Evolutionary conservation across 2,888 invertebrate species (phyloP), one percentile per base, ranked within the genome.

Genomic region (Leucophenga montana): DNA sequence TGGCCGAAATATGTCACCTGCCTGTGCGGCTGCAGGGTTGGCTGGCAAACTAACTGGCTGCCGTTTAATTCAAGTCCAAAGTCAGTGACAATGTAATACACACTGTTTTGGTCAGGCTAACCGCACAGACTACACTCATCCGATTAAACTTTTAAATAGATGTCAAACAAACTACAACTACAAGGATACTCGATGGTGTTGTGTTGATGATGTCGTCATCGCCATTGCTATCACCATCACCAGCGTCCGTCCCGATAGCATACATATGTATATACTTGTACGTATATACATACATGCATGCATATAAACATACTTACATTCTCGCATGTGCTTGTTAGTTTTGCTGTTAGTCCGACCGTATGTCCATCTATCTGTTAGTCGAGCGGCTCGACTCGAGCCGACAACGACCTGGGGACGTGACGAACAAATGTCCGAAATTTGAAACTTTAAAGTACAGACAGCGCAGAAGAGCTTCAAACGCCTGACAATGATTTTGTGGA

Each of bases 71-170:
- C 22, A 22, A 16, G 39, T n/a, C 62, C 57, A 67, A 69, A 50
- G 48, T 66, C 66, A 66, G 54, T 62, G 70, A 66, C 62, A 66
- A 46, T 70, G 70, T 70, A 70, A 70, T 70, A 61, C 67, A 59
- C 33, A 67, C 67, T 62, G 69, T 66, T 69, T 74, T 78, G 84
- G 84, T 81, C 84, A 78, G 81, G 79, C 84, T 84, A 82, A 82
- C 81, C 81, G 81, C 84, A 84, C 77, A 73, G 81, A 83, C 84
- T 84, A 84, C 82, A 79, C 83, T 83, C 82, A 83, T 84, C 84
- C 82, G 84, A 84, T 82, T 84, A 84, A 82, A 82, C 82, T 82
- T 82, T 82, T 84, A 84, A 82, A 82, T 82, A 84, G 84, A 84
- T 82, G 82, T 82, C 82, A 82, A 82, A 82, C 82, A 82, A 84